A percentile compares a stretch with the other conserved stretches of the same genome.
These are phyloP conservation scores for Archips crataeganus DNA, from an alignment of 2,888 invertebrate genomes.

Conservation along the genomic window DNA sequence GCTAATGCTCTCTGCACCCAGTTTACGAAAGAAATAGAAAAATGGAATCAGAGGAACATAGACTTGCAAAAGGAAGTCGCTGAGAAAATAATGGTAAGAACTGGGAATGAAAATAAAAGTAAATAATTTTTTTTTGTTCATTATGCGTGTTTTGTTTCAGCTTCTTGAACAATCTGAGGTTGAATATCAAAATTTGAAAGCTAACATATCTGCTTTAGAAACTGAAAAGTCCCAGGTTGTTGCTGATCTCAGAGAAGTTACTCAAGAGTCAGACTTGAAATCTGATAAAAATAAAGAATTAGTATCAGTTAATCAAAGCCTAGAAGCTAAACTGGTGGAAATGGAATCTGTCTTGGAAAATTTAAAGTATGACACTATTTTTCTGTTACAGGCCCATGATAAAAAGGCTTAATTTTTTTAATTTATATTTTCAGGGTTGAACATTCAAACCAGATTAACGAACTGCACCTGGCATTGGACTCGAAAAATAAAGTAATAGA, in stretches of 20 bases:
- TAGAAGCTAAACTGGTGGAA: slow-evolving; percentile 45
- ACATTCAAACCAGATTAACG: slow-evolving; percentile 45
- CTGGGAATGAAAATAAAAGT: neutral
- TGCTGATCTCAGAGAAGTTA: slow-evolving; percentile 41
- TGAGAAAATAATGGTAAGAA: slow-evolving; percentile 49
- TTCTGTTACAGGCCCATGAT: neutral
- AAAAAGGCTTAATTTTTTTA: neutral
- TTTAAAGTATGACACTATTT: slow-evolving; percentile 42
- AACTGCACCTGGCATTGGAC: slow-evolving; percentile 43
- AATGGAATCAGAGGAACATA: slow-evolving; percentile 44
- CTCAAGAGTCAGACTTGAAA: slow-evolving; percentile 43
- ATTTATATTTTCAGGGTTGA: slow-evolving; percentile 44
- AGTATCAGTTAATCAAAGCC: slow-evolving; percentile 13
- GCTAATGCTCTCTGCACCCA: slow-evolving; percentile 40
- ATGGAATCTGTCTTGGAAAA: slow-evolving; percentile 44
- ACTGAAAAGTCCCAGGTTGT: slow-evolving; percentile 45
- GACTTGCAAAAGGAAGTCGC: slow-evolving; percentile 43
- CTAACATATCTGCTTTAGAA: slow-evolving; percentile 44
- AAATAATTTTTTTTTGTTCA: neutral
- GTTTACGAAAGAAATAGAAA: slow-evolving; percentile 43
- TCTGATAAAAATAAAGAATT: slow-evolving; percentile 46
- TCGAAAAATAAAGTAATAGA: slow-evolving; percentile 40
- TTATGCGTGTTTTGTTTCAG: slow-evolving; percentile 44
- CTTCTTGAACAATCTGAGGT: slow-evolving; percentile 43
- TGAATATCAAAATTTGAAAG: slow-evolving; percentile 47